These are phyloP conservation scores for Pseudochromis fuscus DNA, from an alignment of 2,797 vertebrate genomes.

Conservation along the genomic window DNA sequence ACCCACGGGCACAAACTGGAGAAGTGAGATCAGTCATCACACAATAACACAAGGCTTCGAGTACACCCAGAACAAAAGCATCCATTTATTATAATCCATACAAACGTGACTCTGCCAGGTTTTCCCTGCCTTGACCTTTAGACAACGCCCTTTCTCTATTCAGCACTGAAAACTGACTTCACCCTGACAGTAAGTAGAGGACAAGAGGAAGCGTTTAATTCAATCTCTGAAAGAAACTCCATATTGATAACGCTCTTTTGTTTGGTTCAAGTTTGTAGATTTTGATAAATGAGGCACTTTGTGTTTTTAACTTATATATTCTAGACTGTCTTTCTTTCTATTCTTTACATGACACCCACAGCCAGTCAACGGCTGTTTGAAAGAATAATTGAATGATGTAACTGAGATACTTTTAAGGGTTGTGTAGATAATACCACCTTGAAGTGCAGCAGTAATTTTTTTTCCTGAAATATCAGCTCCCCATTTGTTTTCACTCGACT, in stretches of 20 bases:
- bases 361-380: conserved; percentile 2
- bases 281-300: conserved; percentile 54
- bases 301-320: conserved; percentile 14
- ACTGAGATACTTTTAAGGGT: conserved; percentile 18
- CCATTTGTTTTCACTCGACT: conserved; percentile 4
- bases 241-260: conserved; percentile 50
- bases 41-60: conserved; percentile 23
- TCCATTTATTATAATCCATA: conserved; percentile 52
- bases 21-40: conserved; percentile 26
- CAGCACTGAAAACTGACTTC: conserved; percentile 52
- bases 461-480: neutral
- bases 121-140: conserved; percentile 48
- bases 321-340: conserved; percentile 1
- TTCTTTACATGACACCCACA: conserved; percentile 21
- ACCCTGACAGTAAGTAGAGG: conserved; percentile 51
- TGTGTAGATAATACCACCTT: neutral
- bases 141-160: conserved; percentile 49
- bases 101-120: conserved; percentile 20
- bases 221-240: conserved; percentile 52
- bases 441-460: neutral
- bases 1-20: conserved; percentile 27
- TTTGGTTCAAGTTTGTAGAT: conserved; percentile 35
- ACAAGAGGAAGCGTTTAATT: conserved; percentile 53
- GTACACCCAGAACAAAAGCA: conserved; percentile 45
- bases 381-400: conserved; percentile 32